Conservation (phyloP, 2,113 vertebrate species). For the Odocoileus hemionus region DNA sequence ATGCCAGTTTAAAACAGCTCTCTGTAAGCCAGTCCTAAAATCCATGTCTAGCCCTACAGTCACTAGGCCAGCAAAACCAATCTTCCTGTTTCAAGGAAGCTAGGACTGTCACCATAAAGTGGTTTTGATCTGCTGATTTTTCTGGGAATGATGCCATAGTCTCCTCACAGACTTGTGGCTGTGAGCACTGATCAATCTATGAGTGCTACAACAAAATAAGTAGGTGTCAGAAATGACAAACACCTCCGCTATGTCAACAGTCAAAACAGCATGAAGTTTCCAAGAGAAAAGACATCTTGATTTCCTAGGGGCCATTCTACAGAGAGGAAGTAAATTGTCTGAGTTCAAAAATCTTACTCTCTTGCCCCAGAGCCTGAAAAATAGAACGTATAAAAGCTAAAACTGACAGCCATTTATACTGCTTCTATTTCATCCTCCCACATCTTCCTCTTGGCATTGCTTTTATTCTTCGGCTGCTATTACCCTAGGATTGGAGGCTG, state of each 20-base stretch:
- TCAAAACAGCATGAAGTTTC: constrained; percentile 21
- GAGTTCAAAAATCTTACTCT: background rate
- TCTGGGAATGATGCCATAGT: constrained; percentile 20
- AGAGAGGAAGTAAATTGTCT: constrained; percentile 8
- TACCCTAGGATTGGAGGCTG: background rate
- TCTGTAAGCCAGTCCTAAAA: background rate
- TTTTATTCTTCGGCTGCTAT: background rate
- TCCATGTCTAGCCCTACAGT: background rate
- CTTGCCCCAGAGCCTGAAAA: background rate
- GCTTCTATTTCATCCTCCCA: background rate
- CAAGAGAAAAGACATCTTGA: constrained; percentile 1
- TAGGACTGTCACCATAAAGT: constrained; percentile 3
- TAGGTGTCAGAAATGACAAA: constrained; percentile 14
- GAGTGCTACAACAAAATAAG: constrained; percentile 44
- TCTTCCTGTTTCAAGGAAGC: background rate
- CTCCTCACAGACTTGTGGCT: background rate
- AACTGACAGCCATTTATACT: background rate
- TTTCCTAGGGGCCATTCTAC: background rate
- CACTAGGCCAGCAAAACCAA: background rate
- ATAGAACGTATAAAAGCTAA: background rate
- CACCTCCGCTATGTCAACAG: background rate
- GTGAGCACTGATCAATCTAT: background rate
- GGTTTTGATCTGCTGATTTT: constrained; percentile 15
- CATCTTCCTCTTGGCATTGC: background rate
- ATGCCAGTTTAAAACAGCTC: background rate